Evolutionary conservation across 2,797 vertebrate genomes (phyloP).

Genomic region (Chaunax sp.): DNA sequence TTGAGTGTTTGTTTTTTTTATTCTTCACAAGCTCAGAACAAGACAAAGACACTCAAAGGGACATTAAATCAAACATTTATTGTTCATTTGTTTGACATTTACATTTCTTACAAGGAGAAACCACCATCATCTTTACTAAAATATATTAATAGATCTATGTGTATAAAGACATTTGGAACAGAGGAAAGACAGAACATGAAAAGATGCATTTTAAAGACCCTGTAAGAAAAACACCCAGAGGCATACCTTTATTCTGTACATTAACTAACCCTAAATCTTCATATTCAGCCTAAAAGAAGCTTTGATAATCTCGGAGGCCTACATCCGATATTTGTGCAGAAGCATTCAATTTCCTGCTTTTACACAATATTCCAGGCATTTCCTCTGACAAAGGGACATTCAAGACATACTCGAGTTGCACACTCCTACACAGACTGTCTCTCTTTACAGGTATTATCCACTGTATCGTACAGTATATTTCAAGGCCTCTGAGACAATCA

Average conservation of each 20-base stretch:
- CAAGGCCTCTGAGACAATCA: constrained; percentile 68
- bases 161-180: constrained; percentile 80
- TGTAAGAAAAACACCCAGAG: constrained; percentile 71
- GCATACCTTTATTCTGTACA: constrained; percentile 53
- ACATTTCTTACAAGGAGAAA: constrained; percentile 77
- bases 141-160: constrained; percentile 85
- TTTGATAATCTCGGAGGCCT: constrained; percentile 52
- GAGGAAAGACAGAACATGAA: constrained; percentile 72
- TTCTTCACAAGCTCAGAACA: not conserved
- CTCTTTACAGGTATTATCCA: constrained; percentile 42
- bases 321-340: constrained; percentile 43
- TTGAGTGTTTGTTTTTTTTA: not conserved
- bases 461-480: constrained; percentile 51
- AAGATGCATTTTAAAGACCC: constrained; percentile 72
- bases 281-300: constrained; percentile 50
- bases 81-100: constrained; percentile 80
- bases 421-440: constrained; percentile 40
- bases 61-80: constrained; percentile 79
- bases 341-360: constrained; percentile 28
- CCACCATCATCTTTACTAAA: constrained; percentile 82
- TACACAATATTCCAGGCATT: constrained; percentile 36
- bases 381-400: constrained; percentile 57
- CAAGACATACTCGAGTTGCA: constrained; percentile 37
- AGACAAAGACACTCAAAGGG: not conserved
- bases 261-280: constrained; percentile 46